Conservation (phyloP, 1,140 invertebrate species). For the Diplogasteroides magnus region DNA sequence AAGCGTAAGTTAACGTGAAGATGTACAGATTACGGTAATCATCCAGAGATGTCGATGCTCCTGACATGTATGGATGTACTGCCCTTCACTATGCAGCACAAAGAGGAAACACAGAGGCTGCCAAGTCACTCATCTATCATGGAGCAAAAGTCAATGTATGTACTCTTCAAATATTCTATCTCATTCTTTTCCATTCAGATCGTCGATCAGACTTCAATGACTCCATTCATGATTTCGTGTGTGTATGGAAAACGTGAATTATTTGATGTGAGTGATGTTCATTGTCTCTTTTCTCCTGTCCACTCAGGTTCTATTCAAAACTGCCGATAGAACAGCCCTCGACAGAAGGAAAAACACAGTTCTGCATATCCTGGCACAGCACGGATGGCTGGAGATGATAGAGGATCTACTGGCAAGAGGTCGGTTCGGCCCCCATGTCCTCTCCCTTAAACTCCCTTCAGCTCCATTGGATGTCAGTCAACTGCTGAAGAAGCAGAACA, state of each 20-base stretch:
- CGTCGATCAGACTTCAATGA: conserved; percentile 1
- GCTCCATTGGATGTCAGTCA: neutral
- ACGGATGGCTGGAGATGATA: conserved; percentile 5
- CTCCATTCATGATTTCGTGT: conserved; percentile 4
- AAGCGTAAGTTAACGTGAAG: neutral
- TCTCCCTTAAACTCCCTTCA: neutral
- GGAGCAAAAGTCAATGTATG: conserved; percentile 33
- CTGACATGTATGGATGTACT: neutral
- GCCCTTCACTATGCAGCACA: conserved; percentile 57
- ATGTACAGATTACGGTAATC: neutral
- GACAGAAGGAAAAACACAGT: conserved; percentile 9
- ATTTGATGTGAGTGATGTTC: neutral
- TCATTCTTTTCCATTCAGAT: conserved; percentile 13
- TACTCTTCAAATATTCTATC: conserved; percentile 2
- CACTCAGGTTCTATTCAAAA: neutral
- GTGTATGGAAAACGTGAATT: neutral
- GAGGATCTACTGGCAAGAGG: conserved; percentile 6
- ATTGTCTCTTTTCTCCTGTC: neutral
- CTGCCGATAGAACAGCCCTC: neutral
- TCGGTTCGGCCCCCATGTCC: neutral
- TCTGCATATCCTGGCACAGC: conserved; percentile 21
- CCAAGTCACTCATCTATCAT: conserved; percentile 46
- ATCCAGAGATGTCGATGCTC: neutral
- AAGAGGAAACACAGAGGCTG: conserved; percentile 55
- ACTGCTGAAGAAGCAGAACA: conserved; percentile 14